Base-by-base conservation (phyloP, 2,888 invertebrate genomes). In the Torymus tubicola region DNA sequence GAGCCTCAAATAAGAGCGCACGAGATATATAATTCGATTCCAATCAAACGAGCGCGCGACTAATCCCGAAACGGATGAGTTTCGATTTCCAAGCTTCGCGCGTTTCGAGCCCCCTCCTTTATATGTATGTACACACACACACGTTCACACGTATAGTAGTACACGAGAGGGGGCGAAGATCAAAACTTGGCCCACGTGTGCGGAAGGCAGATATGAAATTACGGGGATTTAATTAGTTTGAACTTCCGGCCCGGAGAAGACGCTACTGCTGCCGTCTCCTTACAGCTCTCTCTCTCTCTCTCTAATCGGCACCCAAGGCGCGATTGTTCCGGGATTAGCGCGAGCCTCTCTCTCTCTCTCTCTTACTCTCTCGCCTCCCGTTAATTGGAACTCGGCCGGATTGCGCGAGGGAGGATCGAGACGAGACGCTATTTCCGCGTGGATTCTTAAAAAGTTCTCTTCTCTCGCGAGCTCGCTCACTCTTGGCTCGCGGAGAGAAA, bases 171-270 rank as follows among this genome's bases (percentile, higher is more conserved):
- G 53, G 16, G 16, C 42, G 42, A 5, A 63, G 74, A 75, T 80
- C 60, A 72, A 75, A 77, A 81, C 61, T 81, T 69, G 52, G 52
- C 85, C 85, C 87, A 87, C 87, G 88, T 89, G 86, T 90, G 89
- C 89, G 85, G 86, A 88, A 89, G 86, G 87, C 86, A 89, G 90
- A 90, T 90, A 90, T 88, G 90, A 89, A 88, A 89, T 90, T 88
- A 89, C 88, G 86, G 85, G 87, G 88, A 89, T 90, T 90, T 89
- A 89, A 90, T 90, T 90, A 90, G 88, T 88, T 87, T 86, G 87
- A 90, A 89, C 86, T 88, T 88, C 86, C 83, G 84, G 84, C 14
- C 16, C 14, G 21, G 75, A 70, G 63, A 73, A n/a, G 84, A 78
- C 10, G 68, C 79, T 60, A 55, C 80, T 2, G 21, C 42, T 8